Evolutionary conservation across 2,113 vertebrate genomes (phyloP).

Genomic region (Megaptera novaeangliae): DNA sequence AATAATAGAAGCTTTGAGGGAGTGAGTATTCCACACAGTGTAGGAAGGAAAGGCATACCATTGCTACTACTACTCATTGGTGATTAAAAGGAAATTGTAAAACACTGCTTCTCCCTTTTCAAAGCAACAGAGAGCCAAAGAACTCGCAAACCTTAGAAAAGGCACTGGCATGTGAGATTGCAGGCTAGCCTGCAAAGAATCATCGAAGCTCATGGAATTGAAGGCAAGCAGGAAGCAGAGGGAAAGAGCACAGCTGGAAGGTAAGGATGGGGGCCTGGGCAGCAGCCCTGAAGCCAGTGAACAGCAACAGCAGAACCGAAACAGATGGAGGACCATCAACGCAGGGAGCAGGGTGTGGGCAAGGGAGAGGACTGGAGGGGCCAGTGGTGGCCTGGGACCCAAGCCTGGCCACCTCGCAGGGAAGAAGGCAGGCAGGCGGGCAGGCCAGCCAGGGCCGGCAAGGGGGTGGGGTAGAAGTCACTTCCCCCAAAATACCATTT

Average conservation of each 20-base stretch:
- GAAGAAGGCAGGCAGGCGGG: accelerated
- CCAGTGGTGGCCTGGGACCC: accelerated
- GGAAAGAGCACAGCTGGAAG: background rate
- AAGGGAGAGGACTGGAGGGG: accelerated
- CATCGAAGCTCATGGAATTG: background rate
- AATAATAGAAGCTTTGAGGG: background rate
- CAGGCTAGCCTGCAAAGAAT: background rate
- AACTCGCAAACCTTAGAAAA: background rate
- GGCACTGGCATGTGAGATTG: background rate
- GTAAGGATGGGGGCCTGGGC: background rate
- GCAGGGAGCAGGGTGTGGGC: background rate
- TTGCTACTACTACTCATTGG: background rate
- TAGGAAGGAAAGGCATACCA: background rate
- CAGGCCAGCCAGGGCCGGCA: accelerated
- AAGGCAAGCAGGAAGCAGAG: background rate
- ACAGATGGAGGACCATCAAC: accelerated
- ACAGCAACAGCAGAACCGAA: background rate
- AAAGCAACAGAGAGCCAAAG: background rate
- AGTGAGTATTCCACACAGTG: accelerated
- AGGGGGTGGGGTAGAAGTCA: background rate
- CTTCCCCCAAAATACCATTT: background rate
- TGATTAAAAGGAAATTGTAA: background rate
- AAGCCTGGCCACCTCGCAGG: background rate
- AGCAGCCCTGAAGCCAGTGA: background rate
- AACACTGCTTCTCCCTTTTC: background rate